These are phyloP conservation scores for Cynoglossus semilaevis DNA, from an alignment of 2,113 vertebrate genomes.

Conservation along the genomic window DNA sequence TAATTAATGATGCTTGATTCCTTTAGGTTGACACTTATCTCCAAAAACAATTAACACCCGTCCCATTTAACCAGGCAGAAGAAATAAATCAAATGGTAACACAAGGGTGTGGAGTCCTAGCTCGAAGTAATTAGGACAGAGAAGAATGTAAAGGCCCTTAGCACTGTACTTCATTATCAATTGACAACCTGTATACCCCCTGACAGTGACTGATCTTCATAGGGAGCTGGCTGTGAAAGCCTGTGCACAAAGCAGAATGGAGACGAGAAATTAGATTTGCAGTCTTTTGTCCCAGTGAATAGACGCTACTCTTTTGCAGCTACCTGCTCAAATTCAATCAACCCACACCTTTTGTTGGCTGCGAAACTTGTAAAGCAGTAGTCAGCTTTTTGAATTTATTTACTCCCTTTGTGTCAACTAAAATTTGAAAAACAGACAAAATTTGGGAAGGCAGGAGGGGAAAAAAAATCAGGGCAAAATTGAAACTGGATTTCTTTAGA, in stretches of 20 bases:
- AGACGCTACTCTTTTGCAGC: constrained; percentile 26
- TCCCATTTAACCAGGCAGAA: constrained; percentile 81
- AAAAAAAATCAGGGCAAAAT: constrained; percentile 1
- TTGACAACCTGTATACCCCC: constrained; percentile 82
- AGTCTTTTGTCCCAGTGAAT: constrained; percentile 66
- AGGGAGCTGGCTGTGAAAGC: constrained; percentile 55
- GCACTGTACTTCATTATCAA: constrained; percentile 79
- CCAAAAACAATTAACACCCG: constrained; percentile 90
- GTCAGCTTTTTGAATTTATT: constrained; percentile 12
- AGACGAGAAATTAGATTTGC: constrained; percentile 57
- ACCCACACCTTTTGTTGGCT: constrained; percentile 30
- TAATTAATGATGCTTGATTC: constrained; percentile 85
- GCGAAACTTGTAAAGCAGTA: background rate
- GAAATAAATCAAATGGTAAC: constrained; percentile 97
- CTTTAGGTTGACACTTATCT: constrained; percentile 88
- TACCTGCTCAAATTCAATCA: constrained; percentile 56
- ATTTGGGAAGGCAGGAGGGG: background rate
- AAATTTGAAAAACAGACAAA: background rate
- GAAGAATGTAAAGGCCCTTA: constrained; percentile 79
- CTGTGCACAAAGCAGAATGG: constrained; percentile 38
- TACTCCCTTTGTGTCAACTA: background rate
- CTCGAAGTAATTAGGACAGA: constrained; percentile 87
- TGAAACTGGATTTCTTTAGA: constrained; percentile 9
- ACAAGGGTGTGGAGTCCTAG: constrained; percentile 82
- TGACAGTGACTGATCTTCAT: constrained; percentile 77